Base-by-base conservation (phyloP, 1,140 invertebrate genomes). In the Solenopsis fugax region DNA sequence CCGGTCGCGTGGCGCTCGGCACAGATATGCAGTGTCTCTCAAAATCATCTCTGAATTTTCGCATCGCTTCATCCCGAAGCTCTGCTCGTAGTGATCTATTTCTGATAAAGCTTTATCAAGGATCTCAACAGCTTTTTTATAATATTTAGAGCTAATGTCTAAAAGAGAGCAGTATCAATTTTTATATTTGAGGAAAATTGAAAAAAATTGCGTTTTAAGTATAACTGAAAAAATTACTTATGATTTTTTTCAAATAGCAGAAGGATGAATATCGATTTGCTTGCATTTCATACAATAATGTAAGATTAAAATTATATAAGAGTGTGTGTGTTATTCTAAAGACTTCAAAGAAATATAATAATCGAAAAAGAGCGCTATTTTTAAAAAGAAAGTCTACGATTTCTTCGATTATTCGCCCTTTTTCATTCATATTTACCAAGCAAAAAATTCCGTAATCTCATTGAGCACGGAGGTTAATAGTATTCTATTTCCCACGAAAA, bases 1-100 rank as follows among this genome's bases (percentile, higher is more conserved):
- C 92, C 86, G 94, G 93, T 93, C 93, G 93, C 93, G 93, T 93
- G 93, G 92, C 92, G 87, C 89, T 91, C 92, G 91, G 91, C 93
- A 93, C 93, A 94, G 91, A 93, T 93, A 93, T 84, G 65, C 93
- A 93, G 93, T 94, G 93, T 92, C 87, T 94, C 93, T 93, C 93
- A 94, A 94, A 93, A 92, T 91, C 81, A 24, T 88, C 52, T 72
- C 9, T n/a, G 12, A 4, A 75, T 56, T 58, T 41, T 58, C 34
- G 5, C 29, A 13, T 0, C 0, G 29, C 41, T 78, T 29, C 7
- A 1, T 29, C 29, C n/a, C 54, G n/a, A 4, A 12, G 4, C 16
- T 48, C 62, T 1, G 24, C 18, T 13, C 21, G 16, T 29, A 13
- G 3, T 7, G 1, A 65, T 45, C 21, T 41, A 67, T 50, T 37